Evolutionary conservation across 2,113 vertebrate genomes (phyloP), one percentile per base, ranked within the genome.

Genomic region (Bambusicola thoracicus): DNA sequence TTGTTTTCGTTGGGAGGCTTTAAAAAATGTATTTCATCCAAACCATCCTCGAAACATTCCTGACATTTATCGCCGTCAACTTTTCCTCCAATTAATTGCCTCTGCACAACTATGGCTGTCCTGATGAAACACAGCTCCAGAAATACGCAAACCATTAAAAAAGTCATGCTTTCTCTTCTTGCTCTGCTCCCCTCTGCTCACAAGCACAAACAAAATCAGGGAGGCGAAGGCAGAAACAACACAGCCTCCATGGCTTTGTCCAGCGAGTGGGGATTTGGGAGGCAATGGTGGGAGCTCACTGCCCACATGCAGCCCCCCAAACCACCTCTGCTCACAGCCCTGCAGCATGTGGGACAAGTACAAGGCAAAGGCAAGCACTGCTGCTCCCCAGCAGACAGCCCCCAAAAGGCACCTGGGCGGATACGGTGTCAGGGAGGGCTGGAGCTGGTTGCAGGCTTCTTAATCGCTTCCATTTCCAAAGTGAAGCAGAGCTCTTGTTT

Each of bases 11-110:
- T 93, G 63, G 38, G 55, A 91, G 65, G 77, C 34, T 78, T 92
- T 41, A 7, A 53, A 77, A 46, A 55, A 41, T 6, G 4, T 48
- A 69, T 91, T 94, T 75, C 70, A 85, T 83, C 85, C 76, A 88
- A 94, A 81, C 48, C 48, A 72, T 74, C 48, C 81, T 73, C 66
- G 72, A 92, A 87, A 90, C 82, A 94, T 87, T 95, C 76, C 85
- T 91, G 76, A 92, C 69, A 74, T 89, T 96, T 94, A 91, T 65
- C 77, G 77, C 81, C 76, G 85, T 76, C 90, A 96, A 94, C 82
- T 96, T 92, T 90, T 83, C 85, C 77, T 91, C 89, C 82, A 61
- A 86, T 94, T 94, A 90, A 86, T 72, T 87, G 73, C 62, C 92
- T 70, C 75, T 91, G 65, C 20, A 83, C 11, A 12, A 44, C 80